Percentiles rank a stretch among this genome's conserved stretches.
phyloP scores from a whole-genome alignment of 2,113 vertebrate genomes.

The Mobula birostris region DNA sequence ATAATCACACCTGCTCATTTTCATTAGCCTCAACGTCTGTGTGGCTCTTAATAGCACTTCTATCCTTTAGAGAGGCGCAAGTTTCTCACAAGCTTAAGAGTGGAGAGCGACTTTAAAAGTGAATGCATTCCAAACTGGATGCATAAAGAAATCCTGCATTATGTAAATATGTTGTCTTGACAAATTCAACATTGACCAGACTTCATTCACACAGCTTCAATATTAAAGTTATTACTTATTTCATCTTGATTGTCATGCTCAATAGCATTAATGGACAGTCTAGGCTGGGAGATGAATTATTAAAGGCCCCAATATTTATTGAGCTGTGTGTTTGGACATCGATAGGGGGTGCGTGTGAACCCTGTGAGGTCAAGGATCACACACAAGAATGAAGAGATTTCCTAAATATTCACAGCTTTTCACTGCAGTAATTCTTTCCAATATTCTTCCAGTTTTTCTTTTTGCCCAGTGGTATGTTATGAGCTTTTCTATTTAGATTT shows the following conservation, averaged over 20 bases:
- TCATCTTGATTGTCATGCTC: not conserved
- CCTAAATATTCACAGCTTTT: not conserved
- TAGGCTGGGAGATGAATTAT: not conserved
- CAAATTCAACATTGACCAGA: not conserved
- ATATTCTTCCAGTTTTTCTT: not conserved
- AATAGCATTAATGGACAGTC: not conserved
- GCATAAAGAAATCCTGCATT: not conserved
- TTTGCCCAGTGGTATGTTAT: no score
- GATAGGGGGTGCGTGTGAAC: not conserved
- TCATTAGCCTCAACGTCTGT: constrained; percentile 1
- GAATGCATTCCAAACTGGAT: not conserved
- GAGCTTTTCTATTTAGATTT: no score
- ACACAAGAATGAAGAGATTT: not conserved
- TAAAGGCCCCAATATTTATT: not conserved
- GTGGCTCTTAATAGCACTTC: not conserved
- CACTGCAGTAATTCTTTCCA: not conserved
- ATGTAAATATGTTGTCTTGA: not conserved
- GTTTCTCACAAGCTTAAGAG: not conserved
- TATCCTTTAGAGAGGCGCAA: not conserved
- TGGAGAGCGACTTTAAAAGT: not conserved
- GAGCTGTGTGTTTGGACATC: not conserved
- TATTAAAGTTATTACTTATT: not conserved
- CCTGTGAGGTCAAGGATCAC: not conserved
- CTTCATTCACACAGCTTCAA: not conserved
- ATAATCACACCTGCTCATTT: constrained; percentile 23